Evolutionary conservation across 2,113 vertebrate genomes (phyloP), one percentile per base, ranked within the genome.

Genomic region (Struthidea cinerea): DNA sequence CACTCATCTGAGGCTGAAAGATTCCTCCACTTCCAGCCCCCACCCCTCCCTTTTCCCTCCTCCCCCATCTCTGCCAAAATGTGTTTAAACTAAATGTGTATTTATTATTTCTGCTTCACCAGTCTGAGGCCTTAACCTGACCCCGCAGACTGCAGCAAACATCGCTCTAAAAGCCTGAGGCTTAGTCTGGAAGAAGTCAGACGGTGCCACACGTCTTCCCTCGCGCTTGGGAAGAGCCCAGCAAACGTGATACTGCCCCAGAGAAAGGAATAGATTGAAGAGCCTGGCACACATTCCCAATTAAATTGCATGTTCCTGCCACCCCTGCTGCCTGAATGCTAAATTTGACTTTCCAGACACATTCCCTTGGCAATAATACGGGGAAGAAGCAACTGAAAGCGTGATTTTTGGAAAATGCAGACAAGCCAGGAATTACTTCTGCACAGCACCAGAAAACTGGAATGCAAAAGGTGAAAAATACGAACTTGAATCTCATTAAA

Each of bases 401-500:
- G 4, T 7, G 24, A 68, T 64, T 91, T 75, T 50, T 93, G 63
- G 69, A 81, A 80, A 8, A 27, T 3, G 16, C 35, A 74, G 33
- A 42, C 30, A 44, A 83, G 55, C 12, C 61, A 69, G 46, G 71
- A 35, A 83, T 91, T 87, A 85, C 80, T 92, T 84, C 78, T 87
- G 76, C 63, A 91, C 83, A 93, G 93, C 56, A 79, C 7, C 52
- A 52, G 12, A 35, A 70, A 71, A 64, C 0, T 24, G n/a, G 84
- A 89, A 87, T 22, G 65, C 21, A 79, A 56, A 83, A 96, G 37
- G 50, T 65, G 69, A 83, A 83, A 81, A 49, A n/a, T 9, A 57
- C 26, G 16, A 83, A 81, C 46, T 53, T 27, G 19, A 78, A 82
- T n/a, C 61, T 69, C 59, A 85, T 16, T 84, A 65, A 82, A 89